Base-by-base conservation (phyloP, 1,140 invertebrate species). In the Limonius californicus region DNA sequence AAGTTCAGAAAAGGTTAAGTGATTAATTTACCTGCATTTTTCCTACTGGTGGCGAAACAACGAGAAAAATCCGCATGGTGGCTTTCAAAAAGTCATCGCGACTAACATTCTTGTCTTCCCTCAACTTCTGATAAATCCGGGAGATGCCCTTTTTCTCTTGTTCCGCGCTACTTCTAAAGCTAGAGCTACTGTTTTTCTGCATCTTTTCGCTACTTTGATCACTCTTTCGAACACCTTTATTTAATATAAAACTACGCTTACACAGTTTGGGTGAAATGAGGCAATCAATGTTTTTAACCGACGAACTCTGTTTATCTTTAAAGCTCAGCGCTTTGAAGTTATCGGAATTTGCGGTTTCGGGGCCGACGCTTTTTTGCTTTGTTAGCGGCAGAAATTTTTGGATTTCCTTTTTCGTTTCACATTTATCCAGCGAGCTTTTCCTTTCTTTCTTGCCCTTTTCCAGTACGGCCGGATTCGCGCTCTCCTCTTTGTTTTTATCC, bases 61-160 rank as follows among this genome's bases (percentile, higher is more conserved):
- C 83, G 57, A 86, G 75, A 70, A 86, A 86, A 57, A 86, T 85
- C 68, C 84, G 80, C 84, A 86, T 85, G 55, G 85, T 84, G 9
- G 84, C 84, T 61, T 83, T 83, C 15, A 87, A 75, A 57, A 82
- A 82, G 68, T 82, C 80, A 59, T 82, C 80, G 15, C 80, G 74
- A 54, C 77, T 81, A 18, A 76, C 68, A 53, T 74, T 72, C n/a
- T 56, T 66, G 6, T 62, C 59, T 15, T 67, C 54, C 54, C 63
- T 64, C 14, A 54, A 60, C 54, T 69, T 71, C 18, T 62, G 57
- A 43, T 60, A 61, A 23, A 30, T 50, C 45, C 64, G 57, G n/a
- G 35, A 39, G 30, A 57, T 68, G 59, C n/a, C 23, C 47, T 47
- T 21, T 57, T 65, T 53, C 64, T 72, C 32, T 47, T 58, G 23